phyloP scores from a whole-genome alignment of 1,140 invertebrate species.

The Drosophila serrata region DNA sequence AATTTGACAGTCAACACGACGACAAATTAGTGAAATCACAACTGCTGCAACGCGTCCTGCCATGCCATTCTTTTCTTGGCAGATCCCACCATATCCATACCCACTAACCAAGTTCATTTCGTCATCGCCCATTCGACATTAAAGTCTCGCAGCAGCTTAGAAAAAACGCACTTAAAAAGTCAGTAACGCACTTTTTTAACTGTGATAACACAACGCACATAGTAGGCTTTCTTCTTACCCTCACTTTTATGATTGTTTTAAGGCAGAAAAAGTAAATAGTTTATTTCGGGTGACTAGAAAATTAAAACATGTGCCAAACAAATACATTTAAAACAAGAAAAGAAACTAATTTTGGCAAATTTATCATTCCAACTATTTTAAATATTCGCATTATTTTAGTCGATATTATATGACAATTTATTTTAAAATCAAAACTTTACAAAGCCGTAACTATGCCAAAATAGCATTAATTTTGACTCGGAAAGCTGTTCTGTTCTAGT shows the following conservation, averaged over 20 bases:
- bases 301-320: too few species aligned
- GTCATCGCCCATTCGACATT: conserved; percentile 10
- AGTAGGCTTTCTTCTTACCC: not conserved
- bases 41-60: conserved; percentile 25
- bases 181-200: not conserved
- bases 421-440: too few species aligned
- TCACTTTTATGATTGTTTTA: not conserved
- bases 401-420: too few species aligned
- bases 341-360: too few species aligned
- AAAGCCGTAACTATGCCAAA: too few species aligned
- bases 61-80: conserved; percentile 7
- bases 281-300: not conserved
- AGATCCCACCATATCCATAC: not conserved
- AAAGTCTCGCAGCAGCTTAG: conserved; percentile 27
- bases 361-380: too few species aligned
- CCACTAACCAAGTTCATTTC: conserved; percentile 30
- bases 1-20: conserved; percentile 80
- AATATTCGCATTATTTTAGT: too few species aligned
- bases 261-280: not conserved
- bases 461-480: too few species aligned
- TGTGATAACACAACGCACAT: not conserved
- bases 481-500: too few species aligned
- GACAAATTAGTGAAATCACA: conserved; percentile 79
- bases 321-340: too few species aligned
- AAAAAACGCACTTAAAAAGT: conserved; percentile 2